These are phyloP conservation scores for Podarcis lilfordi DNA, from an alignment of 2,797 vertebrate genomes.

Conservation along the genomic window DNA sequence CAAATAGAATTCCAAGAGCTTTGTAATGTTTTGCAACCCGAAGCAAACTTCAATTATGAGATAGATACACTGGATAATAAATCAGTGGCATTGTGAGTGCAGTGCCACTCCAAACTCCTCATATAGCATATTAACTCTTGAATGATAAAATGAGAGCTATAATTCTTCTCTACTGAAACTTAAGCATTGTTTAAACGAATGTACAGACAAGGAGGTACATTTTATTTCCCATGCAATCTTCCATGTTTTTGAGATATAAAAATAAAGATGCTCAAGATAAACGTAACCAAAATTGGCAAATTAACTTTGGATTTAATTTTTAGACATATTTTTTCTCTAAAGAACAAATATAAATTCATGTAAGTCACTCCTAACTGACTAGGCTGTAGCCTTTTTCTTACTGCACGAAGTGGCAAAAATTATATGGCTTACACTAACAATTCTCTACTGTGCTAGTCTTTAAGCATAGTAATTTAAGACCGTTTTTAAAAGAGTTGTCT, in stretches of 20 bases:
- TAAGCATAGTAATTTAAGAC: background rate
- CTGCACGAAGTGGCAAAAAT: background rate
- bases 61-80: conserved; percentile 17
- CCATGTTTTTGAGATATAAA: conserved; percentile 32
- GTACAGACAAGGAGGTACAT: background rate
- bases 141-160: conserved; percentile 48
- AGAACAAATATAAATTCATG: background rate
- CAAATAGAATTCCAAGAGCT: conserved; percentile 53
- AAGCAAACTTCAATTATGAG: conserved; percentile 61
- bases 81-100: conserved; percentile 17
- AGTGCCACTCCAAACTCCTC: conserved; percentile 32
- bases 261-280: conserved; percentile 12
- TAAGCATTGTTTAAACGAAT: conserved; percentile 38
- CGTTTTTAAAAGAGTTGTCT: background rate
- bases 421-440: background rate
- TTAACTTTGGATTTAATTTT: conserved; percentile 21
- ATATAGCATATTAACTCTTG: conserved; percentile 39
- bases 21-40: conserved; percentile 39
- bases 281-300: conserved; percentile 4
- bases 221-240: conserved; percentile 19
- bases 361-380: background rate
- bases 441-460: background rate
- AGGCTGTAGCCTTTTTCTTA: background rate
- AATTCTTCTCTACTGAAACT: conserved; percentile 49
- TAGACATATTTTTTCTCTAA: background rate